A percentile compares a stretch with the other conserved stretches of the same genome.
Evolutionary conservation across 1,140 invertebrate species (phyloP).

Genomic region (Hylaeus volcanicus): DNA sequence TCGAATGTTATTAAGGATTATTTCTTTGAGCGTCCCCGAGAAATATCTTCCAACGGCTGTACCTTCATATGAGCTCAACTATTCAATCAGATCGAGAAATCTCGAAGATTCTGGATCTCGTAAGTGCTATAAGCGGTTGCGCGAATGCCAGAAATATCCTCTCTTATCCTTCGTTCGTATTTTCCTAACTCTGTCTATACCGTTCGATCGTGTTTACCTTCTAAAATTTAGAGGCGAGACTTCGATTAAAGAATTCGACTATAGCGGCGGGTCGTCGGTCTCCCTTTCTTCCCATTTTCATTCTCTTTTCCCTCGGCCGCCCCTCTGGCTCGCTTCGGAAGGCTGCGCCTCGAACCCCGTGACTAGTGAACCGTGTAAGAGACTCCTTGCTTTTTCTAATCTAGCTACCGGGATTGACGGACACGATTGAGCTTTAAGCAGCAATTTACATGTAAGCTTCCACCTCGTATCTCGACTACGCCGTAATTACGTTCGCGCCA

Average conservation of each 20-base stretch:
- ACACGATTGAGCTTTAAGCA: slow-evolving; percentile 68
- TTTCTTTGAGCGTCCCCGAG: slow-evolving; percentile 17
- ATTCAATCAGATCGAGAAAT: slow-evolving; percentile 7
- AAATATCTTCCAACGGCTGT: neutral
- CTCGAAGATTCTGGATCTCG: neutral
- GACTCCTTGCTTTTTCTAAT: slow-evolving; percentile 69
- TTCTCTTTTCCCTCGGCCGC: slow-evolving; percentile 21
- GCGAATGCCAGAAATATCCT: neutral
- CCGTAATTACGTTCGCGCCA: slow-evolving; percentile 66
- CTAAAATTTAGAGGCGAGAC: too few relatives aligned
- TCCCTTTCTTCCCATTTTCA: neutral
- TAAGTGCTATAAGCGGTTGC: neutral
- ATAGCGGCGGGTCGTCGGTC: neutral
- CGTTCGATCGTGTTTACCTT: too few relatives aligned
- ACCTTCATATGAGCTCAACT: neutral
- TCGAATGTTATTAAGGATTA: slow-evolving; percentile 31
- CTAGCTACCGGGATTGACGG: slow-evolving; percentile 57
- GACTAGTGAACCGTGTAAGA: slow-evolving; percentile 66
- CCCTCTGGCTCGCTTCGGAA: slow-evolving; percentile 8
- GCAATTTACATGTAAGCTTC: slow-evolving; percentile 73
- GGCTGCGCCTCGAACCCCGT: slow-evolving; percentile 16
- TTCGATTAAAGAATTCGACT: too few relatives aligned
- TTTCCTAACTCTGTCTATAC: too few relatives aligned
- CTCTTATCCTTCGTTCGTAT: too few relatives aligned
- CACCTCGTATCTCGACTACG: slow-evolving; percentile 40